Base-by-base conservation (phyloP, 2,797 vertebrate genomes). In the Atherinosoma microstoma region DNA sequence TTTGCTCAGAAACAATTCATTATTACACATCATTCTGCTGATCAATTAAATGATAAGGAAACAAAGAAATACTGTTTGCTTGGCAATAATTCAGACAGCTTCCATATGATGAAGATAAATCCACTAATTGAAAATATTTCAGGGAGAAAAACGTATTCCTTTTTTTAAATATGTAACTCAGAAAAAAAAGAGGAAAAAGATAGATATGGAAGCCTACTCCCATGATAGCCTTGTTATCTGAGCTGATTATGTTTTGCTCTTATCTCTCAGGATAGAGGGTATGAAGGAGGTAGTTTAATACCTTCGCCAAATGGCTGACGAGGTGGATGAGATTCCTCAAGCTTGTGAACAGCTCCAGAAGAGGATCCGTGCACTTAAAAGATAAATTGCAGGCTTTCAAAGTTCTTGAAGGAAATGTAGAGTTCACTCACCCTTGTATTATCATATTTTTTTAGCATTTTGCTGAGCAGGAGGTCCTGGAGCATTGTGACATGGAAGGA, bases 21-120 rank as follows among this genome's bases (percentile, higher is more conserved):
- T 93, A 92, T 91, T 93, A 88, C 86, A 85, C 87, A 83, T 89
- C 73, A 80, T 73, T 83, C 86, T 57, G 49, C 85, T 82, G 91
- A 93, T 93, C 92, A 93, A 93, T 93, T 93, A 93, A 92, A 90
- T 89, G 92, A 93, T 93, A 92, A 89, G 60, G 77, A 84, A 80
- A 90, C 85, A 90, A 85, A 84, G 82, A 78, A 78, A 87, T 67
- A 64, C 63, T 83, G 86, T 93, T 91, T 89, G 82, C 84, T 83
- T 85, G 70, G 85, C 81, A 89, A 87, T 93, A 89, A 87, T 83
- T 85, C 61, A 38, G 84, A 84, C 80, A 77, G 73, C 53, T 72
- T 84, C 81, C 71, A 73, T 83, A 87, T 73, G 66, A 84, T 66
- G 75, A 83, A 76, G 81, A 83, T 74, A 78, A 87, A 87, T 78